These are phyloP conservation scores for Rhabdomys pumilio DNA, from an alignment of 2,797 vertebrate species.

Conservation along the genomic window DNA sequence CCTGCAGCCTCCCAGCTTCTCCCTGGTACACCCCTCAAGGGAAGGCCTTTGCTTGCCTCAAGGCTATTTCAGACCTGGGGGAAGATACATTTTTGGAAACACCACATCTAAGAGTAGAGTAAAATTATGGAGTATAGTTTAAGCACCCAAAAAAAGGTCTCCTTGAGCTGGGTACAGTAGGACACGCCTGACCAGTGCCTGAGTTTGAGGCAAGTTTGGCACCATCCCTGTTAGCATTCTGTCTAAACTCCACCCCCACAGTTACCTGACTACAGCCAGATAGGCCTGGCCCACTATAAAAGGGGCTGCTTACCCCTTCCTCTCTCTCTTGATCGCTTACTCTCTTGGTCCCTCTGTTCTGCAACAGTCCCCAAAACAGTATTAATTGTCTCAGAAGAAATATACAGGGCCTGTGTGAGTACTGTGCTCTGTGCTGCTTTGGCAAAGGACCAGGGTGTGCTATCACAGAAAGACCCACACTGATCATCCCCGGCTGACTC, in stretches of 20 bases:
- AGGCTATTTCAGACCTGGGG: constrained; percentile 65
- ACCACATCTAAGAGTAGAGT: constrained; percentile 39
- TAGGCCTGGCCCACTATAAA: no score
- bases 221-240: no score
- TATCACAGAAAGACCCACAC: neutral
- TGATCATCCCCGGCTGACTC: neutral
- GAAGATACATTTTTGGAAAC: constrained; percentile 67
- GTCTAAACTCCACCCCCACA: no score
- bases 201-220: neutral
- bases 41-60: neutral
- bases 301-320: no score
- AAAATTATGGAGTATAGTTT: constrained; percentile 78
- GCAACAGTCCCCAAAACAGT: neutral
- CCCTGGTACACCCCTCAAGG: neutral
- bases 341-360: no score
- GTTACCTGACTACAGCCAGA: no score
- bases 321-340: no score
- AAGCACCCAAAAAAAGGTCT: constrained; percentile 48
- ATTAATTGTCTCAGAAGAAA: neutral
- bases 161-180: neutral
- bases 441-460: neutral
- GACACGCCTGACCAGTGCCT: neutral
- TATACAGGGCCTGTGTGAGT: neutral
- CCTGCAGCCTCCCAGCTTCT: neutral
- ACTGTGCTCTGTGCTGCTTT: no score